Base-by-base conservation (phyloP, 1,140 invertebrate species). In the Stenopsyche tienmushanensis region DNA sequence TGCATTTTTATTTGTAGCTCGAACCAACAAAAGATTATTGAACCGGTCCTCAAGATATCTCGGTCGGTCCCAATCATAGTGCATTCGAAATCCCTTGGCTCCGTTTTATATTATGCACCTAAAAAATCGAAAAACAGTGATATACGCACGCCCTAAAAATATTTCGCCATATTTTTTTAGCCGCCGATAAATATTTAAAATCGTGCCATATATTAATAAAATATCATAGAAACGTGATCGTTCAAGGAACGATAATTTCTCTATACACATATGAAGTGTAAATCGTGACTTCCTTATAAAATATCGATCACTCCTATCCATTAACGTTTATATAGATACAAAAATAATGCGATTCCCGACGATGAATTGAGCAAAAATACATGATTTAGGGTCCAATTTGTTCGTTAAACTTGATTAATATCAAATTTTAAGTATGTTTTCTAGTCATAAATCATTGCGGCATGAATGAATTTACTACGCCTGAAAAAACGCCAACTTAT, bases 1-100 rank as follows among this genome's bases (percentile, higher is more conserved):
- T 62, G 39, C 55, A 23, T 47, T 47, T 62, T 62, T 67, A 57
- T 52, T 60, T 59, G 57, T 44, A 20, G 34, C n/a, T 17, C 18
- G 15, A 44, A 39, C 20, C 65, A 34, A 67, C 58, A 67, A 67
- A 67, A 54, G 65, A 49, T 45, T 53, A 53, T 25, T 25, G 29
- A 64, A 54, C 34, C 23, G 26, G 50, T 54, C 50, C 39, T n/a
- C 20, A 7, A 24, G 42, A 47, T 47, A 47, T 8, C 34, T 9
- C 41, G 23, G 15, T 25, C 10, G 18, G 23, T 15, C 21, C 39
- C 21, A 18, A 25, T 13, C 18, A 26, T 13, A 47, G 44, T 45
- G 50, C 23, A 41, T 57, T 54, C 47, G 3, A 10, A 20, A 20
- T 17, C 23, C 17, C 15, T n/a, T 26, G 45, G 42, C 42, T 23